phyloP scores from a whole-genome alignment of 2,888 invertebrate genomes.

The Aquatica leii region DNA sequence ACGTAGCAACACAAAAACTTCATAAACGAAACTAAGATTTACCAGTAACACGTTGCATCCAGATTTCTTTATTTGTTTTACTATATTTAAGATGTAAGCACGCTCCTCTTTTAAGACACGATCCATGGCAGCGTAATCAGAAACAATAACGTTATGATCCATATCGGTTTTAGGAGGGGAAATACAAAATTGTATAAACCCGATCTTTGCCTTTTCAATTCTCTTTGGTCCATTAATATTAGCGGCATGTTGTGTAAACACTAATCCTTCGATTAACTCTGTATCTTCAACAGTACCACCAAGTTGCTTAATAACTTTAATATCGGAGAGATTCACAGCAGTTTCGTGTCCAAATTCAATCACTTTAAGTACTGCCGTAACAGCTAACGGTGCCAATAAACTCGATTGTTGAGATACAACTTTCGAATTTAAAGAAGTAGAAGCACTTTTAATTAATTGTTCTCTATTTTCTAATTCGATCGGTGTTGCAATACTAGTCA shows the following conservation, averaged over 20 bases:
- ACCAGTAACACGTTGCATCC: slow-evolving; percentile 98
- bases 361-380: slow-evolving; percentile 93
- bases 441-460: slow-evolving; percentile 91
- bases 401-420: slow-evolving; percentile 98
- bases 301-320: slow-evolving; percentile 95
- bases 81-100: slow-evolving; percentile 96
- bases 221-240: slow-evolving; percentile 92
- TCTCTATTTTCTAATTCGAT: slow-evolving; percentile 87
- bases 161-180: slow-evolving; percentile 99
- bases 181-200: slow-evolving; percentile 98
- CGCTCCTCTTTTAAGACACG: slow-evolving; percentile 97
- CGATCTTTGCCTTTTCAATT: slow-evolving; percentile 98
- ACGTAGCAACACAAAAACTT: slow-evolving; percentile 1
- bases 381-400: slow-evolving; percentile 94
- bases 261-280: slow-evolving; percentile 92
- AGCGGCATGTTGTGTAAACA: slow-evolving; percentile 84
- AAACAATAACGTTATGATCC: slow-evolving; percentile 95
- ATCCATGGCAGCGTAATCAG: slow-evolving; percentile 99
- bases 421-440: slow-evolving; percentile 97
- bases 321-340: slow-evolving; percentile 90
- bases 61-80: slow-evolving; percentile 98
- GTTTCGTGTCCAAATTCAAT: slow-evolving; percentile 71
- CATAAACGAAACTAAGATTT: slow-evolving; percentile 28
- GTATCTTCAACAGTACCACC: slow-evolving; percentile 99
- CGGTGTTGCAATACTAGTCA: slow-evolving; percentile 85